Base-by-base conservation (phyloP, 1,140 invertebrate genomes). In the Camponotus floridanus region DNA sequence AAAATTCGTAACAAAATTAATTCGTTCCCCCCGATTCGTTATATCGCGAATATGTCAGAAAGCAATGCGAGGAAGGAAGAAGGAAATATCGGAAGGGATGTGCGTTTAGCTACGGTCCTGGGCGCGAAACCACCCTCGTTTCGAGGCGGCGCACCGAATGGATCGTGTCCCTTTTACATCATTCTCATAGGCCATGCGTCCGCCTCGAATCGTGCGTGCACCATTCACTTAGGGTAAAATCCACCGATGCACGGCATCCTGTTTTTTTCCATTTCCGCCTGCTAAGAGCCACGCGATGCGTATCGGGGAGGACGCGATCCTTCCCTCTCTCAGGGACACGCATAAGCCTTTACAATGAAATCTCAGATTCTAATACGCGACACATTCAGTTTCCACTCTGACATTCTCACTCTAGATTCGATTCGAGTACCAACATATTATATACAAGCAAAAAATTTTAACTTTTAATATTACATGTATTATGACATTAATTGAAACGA, bases 151-250 rank as follows among this genome's bases (percentile, higher is more conserved):
- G 45, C 55, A 79, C 67, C 71, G 59, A 51, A 51, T 26, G 51
- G 68, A 76, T 76, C 48, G 42, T 31, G 64, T 71, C 71, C 91
- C 91, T 92, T 92, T 88, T 88, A 89, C 86, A 86, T 89, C 74
- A 76, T 89, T 74, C 87, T 88, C 83, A 76, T 83, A 70, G 85
- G 85, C 57, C 51, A 71, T 76, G 68, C 76, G 84, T 87, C 78
- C 85, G 86, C 81, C 85, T 87, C 67, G 74, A 83, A 79, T 26
- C 57, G 64, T 73, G 76, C 87, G 68, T 84, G 74, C 67, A 71
- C 70, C 65, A 85, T 70, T 79, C 62, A 68, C 57, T 57, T 76
- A 79, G 76, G 79, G 80, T 57, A 65, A 90, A 88, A 91, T 90
- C 64, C 70, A 91, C 61, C 83, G 74, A 80, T 59, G 74, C 64